phyloP scores from a whole-genome alignment of 2,113 vertebrate species.

The Pseudonaja textilis region DNA sequence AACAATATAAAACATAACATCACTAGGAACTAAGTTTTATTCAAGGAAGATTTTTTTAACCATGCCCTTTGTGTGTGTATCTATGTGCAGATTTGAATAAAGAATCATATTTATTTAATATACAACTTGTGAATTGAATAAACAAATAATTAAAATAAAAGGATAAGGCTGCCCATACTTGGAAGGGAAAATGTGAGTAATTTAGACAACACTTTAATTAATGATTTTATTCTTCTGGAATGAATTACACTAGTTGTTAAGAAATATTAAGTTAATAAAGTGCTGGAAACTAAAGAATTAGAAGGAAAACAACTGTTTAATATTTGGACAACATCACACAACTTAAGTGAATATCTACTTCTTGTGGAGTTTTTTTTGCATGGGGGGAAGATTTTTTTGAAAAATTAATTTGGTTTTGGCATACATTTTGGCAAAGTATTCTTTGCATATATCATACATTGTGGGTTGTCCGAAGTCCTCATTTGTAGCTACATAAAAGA shows the following conservation, averaged over 20 bases:
- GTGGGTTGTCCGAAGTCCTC: background rate
- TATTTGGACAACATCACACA: background rate
- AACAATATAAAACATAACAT: background rate
- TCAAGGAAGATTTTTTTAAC: background rate
- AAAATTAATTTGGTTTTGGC: background rate
- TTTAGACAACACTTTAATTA: background rate
- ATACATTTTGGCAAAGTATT: background rate
- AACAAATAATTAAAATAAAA: background rate
- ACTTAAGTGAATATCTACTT: background rate
- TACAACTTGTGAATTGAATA: background rate
- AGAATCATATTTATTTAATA: background rate
- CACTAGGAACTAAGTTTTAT: background rate
- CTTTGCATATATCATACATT: background rate
- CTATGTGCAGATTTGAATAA: background rate
- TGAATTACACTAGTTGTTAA: background rate
- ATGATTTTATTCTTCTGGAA: background rate
- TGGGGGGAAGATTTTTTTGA: background rate
- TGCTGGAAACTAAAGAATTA: background rate
- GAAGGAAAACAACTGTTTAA: background rate
- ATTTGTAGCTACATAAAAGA: background rate
- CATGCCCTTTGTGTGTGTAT: background rate
- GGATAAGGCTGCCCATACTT: background rate
- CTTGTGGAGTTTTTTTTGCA: background rate
- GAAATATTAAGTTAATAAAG: background rate
- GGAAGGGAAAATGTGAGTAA: background rate